These are phyloP conservation scores for Drosophila oshimai DNA, from an alignment of 1,140 invertebrate genomes.

Conservation along the genomic window DNA sequence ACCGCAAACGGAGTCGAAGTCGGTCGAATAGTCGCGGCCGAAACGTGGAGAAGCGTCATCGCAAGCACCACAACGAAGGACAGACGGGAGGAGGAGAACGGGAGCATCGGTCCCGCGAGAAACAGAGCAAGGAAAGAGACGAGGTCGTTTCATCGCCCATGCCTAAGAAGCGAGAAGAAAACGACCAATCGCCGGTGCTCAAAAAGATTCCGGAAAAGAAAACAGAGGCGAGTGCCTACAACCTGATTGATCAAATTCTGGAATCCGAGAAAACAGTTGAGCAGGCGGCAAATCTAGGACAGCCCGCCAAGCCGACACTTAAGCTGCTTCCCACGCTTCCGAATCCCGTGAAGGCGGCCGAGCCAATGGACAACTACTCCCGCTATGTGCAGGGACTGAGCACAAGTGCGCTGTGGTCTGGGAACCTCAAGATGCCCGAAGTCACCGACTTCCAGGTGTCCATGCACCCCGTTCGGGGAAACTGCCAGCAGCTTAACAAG, in stretches of 20 bases:
- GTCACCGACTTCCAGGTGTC: constrained; percentile 94
- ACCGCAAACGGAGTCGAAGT: constrained; percentile 73
- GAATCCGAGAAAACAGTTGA: constrained; percentile 74
- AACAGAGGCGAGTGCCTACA: constrained; percentile 28
- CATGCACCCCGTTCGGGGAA: constrained; percentile 88
- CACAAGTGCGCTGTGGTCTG: constrained; percentile 89
- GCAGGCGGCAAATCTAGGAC: constrained; percentile 68
- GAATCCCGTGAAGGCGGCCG: background rate
- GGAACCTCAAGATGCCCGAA: constrained; percentile 94
- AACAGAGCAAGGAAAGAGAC: constrained; percentile 17
- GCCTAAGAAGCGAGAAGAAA: constrained; percentile 19
- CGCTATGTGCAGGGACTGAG: constrained; percentile 57
- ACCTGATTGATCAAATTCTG: constrained; percentile 77
- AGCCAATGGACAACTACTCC: constrained; percentile 39
- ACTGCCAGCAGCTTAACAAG: constrained; percentile 87
- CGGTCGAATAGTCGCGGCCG: constrained; percentile 70
- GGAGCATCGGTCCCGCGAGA: constrained; percentile 20
- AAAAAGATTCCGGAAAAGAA: constrained; percentile 56
- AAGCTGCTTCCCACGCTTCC: constrained; percentile 3
- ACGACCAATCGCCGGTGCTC: background rate
- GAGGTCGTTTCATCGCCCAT: constrained; percentile 1
- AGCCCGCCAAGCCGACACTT: constrained; percentile 27
- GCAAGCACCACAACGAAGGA: constrained; percentile 79
- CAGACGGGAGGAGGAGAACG: constrained; percentile 37
- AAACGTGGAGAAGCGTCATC: constrained; percentile 73